These are phyloP conservation scores for Drosophila siamana DNA, from an alignment of 2,888 invertebrate species.

Conservation along the genomic window DNA sequence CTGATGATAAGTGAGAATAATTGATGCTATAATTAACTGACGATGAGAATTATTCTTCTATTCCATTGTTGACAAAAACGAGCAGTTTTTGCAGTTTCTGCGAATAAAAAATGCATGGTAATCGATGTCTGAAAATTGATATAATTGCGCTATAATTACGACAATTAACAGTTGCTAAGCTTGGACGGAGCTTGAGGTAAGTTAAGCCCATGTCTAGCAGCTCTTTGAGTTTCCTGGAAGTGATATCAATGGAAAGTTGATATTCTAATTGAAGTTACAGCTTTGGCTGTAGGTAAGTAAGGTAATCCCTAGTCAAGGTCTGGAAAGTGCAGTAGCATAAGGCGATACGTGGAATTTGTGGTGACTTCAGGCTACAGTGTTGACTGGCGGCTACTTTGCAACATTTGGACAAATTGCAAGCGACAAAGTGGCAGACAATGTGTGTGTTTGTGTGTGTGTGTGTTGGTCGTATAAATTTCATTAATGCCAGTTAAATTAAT, in stretches of 20 bases:
- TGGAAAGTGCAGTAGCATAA: constrained; percentile 9
- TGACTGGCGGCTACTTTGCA: constrained; percentile 31
- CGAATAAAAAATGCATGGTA: neutral
- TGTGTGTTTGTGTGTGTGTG: too few relatives aligned
- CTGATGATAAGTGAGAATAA: too few relatives aligned
- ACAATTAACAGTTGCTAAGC: neutral
- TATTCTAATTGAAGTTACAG: neutral
- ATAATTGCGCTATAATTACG: neutral
- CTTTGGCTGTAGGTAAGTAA: neutral
- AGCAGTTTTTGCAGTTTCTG: neutral
- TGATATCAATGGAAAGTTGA: neutral
- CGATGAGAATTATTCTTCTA: neutral
- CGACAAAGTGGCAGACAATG: constrained; percentile 68
- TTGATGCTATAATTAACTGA: neutral
- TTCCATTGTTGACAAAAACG: neutral
- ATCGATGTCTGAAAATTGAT: neutral
- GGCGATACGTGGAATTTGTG: neutral
- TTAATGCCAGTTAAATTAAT: constrained; percentile 77
- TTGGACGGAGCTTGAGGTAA: neutral
- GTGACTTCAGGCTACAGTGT: constrained; percentile 10
- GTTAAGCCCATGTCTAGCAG: neutral
- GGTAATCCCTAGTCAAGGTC: neutral
- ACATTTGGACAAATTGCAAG: constrained; percentile 46
- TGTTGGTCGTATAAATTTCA: constrained; percentile 75
- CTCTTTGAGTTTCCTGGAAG: neutral